These are phyloP conservation scores for Uloborus diversus DNA, from an alignment of 1,140 invertebrate genomes.

Conservation along the genomic window DNA sequence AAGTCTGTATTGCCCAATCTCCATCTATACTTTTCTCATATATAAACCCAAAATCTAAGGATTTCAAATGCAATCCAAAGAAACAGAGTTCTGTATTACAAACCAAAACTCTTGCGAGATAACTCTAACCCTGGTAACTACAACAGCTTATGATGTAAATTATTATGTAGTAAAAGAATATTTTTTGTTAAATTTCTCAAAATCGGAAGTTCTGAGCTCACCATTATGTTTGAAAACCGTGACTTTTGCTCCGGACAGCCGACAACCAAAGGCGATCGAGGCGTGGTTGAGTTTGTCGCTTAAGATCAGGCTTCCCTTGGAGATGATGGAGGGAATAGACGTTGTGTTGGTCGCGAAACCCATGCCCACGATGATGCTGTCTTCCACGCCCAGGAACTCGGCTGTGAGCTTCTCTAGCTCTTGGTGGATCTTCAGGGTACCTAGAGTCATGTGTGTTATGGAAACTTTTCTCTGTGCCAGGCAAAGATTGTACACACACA, in stretches of 20 bases:
- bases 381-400: conserved; percentile 95
- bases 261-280: conserved; percentile 90
- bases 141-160: not conserved
- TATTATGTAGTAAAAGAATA: not conserved
- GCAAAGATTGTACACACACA: no score
- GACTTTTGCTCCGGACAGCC: conserved; percentile 85
- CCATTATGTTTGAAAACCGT: conserved; percentile 86
- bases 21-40: no score
- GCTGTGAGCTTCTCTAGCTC: no score
- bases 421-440: conserved; percentile 77
- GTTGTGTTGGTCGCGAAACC: conserved; percentile 97
- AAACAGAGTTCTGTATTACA: no score
- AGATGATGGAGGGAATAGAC: conserved; percentile 86
- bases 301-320: conserved; percentile 84
- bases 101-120: not conserved
- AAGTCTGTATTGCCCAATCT: no score
- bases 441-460: conserved; percentile 66
- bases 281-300: conserved; percentile 98
- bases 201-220: no score
- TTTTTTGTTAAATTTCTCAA: conserved; percentile 61
- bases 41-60: no score
- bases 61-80: no score
- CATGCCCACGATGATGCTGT: conserved; percentile 98
- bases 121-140: no score
- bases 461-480: conserved; percentile 86